Percentiles rank a stretch among this genome's conserved stretches.
Evolutionary conservation across 2,113 vertebrate species (phyloP).

Genomic region (Sebastes schlegelii): DNA sequence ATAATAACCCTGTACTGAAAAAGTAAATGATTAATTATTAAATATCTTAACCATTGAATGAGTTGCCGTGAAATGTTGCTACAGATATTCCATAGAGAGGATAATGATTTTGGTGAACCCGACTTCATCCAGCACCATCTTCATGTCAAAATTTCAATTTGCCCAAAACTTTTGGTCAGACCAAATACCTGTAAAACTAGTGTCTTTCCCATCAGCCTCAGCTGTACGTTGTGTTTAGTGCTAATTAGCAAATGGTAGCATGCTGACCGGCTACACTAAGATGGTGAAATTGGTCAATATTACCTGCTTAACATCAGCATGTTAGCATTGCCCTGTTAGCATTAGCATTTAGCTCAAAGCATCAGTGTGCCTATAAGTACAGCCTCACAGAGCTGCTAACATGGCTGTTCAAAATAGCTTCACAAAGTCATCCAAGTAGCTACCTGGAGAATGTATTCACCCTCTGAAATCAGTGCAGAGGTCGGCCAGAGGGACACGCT

Average conservation of each 20-base stretch:
- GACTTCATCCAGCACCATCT: too few relatives aligned
- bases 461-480: slow-evolving; percentile 4
- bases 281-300: too few relatives aligned
- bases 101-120: too few relatives aligned
- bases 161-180: too few relatives aligned
- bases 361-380: not conserved
- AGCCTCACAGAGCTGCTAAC: not conserved
- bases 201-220: not conserved
- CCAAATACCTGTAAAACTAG: not conserved
- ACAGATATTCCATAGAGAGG: too few relatives aligned
- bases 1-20: too few relatives aligned
- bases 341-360: slow-evolving; percentile 3
- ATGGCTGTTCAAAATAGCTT: not conserved
- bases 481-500: not conserved
- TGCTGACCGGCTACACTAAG: not conserved
- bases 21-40: too few relatives aligned
- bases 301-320: too few relatives aligned
- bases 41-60: too few relatives aligned
- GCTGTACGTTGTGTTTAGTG: not conserved
- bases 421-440: not conserved
- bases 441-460: not conserved
- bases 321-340: not conserved
- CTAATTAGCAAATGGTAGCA: not conserved
- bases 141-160: too few relatives aligned
- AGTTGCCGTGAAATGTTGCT: too few relatives aligned